Base-by-base conservation (phyloP, 2,113 vertebrate species). In the Sterrhoptilus dennistouni region DNA sequence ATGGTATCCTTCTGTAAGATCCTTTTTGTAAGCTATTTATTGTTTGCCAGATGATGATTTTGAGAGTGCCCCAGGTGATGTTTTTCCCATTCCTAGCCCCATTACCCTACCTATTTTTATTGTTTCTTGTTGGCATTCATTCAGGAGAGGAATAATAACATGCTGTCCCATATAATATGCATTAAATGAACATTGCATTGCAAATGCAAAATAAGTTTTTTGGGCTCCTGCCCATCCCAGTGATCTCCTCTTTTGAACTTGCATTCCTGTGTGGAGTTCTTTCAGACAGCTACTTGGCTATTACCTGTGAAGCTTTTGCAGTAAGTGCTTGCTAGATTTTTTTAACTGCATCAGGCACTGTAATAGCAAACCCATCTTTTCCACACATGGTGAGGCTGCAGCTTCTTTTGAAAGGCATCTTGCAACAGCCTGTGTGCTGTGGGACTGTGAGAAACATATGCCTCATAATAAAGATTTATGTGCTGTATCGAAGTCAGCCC, bases 381-480 rank as follows among this genome's bases (percentile, higher is more conserved):
- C 84, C 38, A 29, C 89, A 74, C 66, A 3, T 79, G 61, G 54
- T 38, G 50, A 91, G 42, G 57, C 63, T 29, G 40, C 44, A 90
- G 50, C 42, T 60, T 38, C 78, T 85, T 91, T 79, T 42, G 35
- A 91, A 83, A 94, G 36, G 33, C 81, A 44, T 89, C 70, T 94
- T 84, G 76, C 61, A 84, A 18, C 72, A 87, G 78, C 44, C 49
- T 89, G 45, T 74, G 38, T 5, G 1, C 53, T 54, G n/a, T 20
- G 36, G 28, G 65, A 36, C 59, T 96, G 54, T 88, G 82, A 93
- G 84, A 87, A 94, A 44, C 71, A 63, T 57, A 31, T 77, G 75
- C 27, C 68, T 77, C 47, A 4, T 85, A 77, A 74, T 63, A 83
- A 90, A 77, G 89, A 91, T 90, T 89, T 87, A 77, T 54, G 59